Conservation (phyloP, 2,113 vertebrate genomes). For the Centrocercus urophasianus region DNA sequence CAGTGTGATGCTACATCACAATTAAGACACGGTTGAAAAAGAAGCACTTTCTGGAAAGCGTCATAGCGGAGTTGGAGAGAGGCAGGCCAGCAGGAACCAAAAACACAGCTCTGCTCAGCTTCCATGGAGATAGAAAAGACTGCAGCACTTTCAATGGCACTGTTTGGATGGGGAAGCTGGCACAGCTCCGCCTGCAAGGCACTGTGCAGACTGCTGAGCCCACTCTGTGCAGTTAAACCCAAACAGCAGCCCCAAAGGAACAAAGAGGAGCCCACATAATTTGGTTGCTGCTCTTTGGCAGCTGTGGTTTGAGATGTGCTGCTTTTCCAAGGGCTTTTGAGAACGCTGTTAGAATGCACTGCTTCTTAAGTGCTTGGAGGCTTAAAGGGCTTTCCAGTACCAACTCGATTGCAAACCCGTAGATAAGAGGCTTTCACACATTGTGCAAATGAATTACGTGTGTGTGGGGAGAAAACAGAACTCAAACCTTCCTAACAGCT, state of each 20-base stretch:
- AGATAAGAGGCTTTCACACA: slow-evolving; percentile 12
- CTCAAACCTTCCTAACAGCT: neutral
- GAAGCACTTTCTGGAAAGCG: neutral
- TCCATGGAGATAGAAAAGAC: slow-evolving; percentile 67
- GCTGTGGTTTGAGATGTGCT: neutral
- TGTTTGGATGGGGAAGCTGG: slow-evolving; percentile 33
- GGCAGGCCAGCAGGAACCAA: neutral
- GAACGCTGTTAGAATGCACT: neutral
- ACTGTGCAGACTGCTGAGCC: slow-evolving; percentile 24
- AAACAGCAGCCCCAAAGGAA: neutral
- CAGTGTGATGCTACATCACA: neutral
- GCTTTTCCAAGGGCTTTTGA: neutral
- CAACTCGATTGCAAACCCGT: neutral
- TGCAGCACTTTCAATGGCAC: slow-evolving; percentile 28
- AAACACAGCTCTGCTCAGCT: slow-evolving; percentile 15
- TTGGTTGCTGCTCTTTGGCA: neutral
- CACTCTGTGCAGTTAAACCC: neutral
- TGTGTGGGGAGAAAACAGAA: neutral
- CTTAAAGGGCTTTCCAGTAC: slow-evolving; percentile 3
- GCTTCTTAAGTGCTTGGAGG: neutral
- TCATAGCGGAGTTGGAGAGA: neutral
- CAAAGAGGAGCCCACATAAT: neutral
- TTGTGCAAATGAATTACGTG: fast-evolving
- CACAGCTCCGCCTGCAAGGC: slow-evolving; percentile 25
- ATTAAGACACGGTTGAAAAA: neutral